Conservation (phyloP, 2,113 vertebrate genomes). For the Equus przewalskii region DNA sequence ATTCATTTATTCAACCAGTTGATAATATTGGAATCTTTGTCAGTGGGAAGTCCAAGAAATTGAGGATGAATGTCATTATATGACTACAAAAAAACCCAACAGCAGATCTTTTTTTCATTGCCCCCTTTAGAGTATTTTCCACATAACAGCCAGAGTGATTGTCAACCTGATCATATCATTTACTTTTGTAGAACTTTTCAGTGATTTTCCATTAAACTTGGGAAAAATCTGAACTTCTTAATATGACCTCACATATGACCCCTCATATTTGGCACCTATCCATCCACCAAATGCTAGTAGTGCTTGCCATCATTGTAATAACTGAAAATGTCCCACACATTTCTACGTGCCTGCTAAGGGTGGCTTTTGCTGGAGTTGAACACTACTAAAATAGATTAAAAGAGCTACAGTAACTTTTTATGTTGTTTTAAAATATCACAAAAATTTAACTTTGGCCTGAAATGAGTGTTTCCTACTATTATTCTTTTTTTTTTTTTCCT, state of each 20-base stretch:
- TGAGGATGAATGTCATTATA: background rate
- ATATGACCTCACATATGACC: background rate
- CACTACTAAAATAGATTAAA: background rate
- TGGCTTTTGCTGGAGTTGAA: background rate
- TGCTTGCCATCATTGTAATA: background rate
- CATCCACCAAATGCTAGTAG: background rate
- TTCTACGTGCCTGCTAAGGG: background rate
- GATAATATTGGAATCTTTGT: background rate
- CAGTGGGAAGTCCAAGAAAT: background rate
- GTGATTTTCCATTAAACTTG: conserved; percentile 15
- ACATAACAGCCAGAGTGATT: background rate
- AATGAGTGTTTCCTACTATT: background rate
- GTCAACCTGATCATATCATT: background rate
- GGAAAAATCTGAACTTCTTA: background rate
- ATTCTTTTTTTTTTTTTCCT: background rate
- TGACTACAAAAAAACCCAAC: background rate
- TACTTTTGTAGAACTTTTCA: conserved; percentile 11
- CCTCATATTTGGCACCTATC: background rate
- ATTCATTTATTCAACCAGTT: background rate
- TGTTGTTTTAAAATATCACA: conserved; percentile 25
- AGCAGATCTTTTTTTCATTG: background rate
- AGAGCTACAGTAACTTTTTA: background rate
- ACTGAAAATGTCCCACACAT: background rate
- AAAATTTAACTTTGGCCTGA: background rate
- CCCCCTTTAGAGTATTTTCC: background rate